Evolutionary conservation across 2,113 vertebrate species (phyloP), one percentile per base, ranked within the genome.

Genomic region (Tupaia tana): DNA sequence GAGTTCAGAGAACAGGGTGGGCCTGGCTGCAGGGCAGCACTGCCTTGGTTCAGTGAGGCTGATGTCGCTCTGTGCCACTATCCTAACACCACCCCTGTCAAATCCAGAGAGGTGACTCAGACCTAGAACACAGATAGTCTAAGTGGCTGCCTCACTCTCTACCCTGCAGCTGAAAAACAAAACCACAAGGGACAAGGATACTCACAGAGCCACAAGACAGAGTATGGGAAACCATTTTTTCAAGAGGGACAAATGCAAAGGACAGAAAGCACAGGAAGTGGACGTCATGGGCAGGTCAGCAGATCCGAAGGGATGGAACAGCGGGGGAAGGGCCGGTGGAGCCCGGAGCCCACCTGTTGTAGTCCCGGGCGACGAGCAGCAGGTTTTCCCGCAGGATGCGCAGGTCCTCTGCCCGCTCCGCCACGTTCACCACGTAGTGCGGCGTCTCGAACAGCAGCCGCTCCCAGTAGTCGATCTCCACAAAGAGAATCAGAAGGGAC

Each of bases 401-500:
- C 54, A 99, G 97, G 14, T 99, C 99, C 56, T 99, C 99, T 0
- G 96, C 98, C 2, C 98, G 97, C 56, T 99, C 99, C 11, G 98
- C 98, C 25, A 99, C 97, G 1, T 98, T 98, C 34, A 94, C 69
- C 79, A 98, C 98, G 0, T 98, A 98, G 94, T 98, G 99, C 0
- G 99, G 99, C 1, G 98, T 98, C 97, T 99, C 99, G 63, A 98
- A 99, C n/a, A 97, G 98, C 56, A 99, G 97, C 31, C 97, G 97
- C n/a, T 99, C 98, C 99, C 99, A 99, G 97, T 98, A 99, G 67
- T 98, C 93, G 58, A 99, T 98, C 97, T 99, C 99, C 97, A 97
- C 97, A 90, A 99, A 99, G 82, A 99, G 95, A 71, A 97, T 98
- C 89, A 99, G 93, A 31, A 99, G 96, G 75, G 97, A 80, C 95